phyloP scores from a whole-genome alignment of 1,140 invertebrate genomes.

The Coelopa frigida region DNA sequence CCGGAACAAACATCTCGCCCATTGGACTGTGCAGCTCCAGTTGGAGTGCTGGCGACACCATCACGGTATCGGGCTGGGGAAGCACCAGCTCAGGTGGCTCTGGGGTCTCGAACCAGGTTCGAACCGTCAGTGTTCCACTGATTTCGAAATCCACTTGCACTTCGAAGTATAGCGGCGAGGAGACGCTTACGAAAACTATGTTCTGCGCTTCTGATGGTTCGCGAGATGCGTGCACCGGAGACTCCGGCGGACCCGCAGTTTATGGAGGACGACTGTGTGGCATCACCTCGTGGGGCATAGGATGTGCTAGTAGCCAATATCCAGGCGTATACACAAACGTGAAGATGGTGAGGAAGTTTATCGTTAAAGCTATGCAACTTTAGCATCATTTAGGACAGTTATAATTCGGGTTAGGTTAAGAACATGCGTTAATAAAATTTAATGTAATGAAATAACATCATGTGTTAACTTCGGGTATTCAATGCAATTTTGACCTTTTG shows the following conservation, averaged over 20 bases:
- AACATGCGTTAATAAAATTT: no score
- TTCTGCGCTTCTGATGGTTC: conserved; percentile 22
- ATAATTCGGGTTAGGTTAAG: conserved; percentile 11
- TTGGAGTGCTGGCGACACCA: conserved; percentile 9
- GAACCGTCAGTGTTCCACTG: conserved; percentile 19
- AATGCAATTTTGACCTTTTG: no score
- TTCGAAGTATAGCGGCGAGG: conserved; percentile 8
- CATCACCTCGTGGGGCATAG: conserved; percentile 30
- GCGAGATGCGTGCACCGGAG: conserved; percentile 30
- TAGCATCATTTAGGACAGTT: conserved; percentile 22
- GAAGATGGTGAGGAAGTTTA: conserved; percentile 29
- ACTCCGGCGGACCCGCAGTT: conserved; percentile 32
- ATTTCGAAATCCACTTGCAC: conserved; percentile 15
- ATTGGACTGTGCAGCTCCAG: conserved; percentile 9
- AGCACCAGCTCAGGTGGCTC: background rate
- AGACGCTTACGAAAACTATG: conserved; percentile 20
- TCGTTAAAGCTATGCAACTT: conserved; percentile 8
- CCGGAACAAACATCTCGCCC: conserved; percentile 1
- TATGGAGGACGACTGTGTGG: conserved; percentile 23
- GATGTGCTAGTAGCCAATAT: conserved; percentile 25
- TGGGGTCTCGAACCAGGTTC: conserved; percentile 11
- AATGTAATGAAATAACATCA: no score
- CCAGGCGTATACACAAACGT: conserved; percentile 34
- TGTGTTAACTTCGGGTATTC: no score
- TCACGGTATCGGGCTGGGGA: conserved; percentile 29